Conservation (phyloP, 2,113 vertebrate species). For the cattle (Bos taurus) region DNA sequence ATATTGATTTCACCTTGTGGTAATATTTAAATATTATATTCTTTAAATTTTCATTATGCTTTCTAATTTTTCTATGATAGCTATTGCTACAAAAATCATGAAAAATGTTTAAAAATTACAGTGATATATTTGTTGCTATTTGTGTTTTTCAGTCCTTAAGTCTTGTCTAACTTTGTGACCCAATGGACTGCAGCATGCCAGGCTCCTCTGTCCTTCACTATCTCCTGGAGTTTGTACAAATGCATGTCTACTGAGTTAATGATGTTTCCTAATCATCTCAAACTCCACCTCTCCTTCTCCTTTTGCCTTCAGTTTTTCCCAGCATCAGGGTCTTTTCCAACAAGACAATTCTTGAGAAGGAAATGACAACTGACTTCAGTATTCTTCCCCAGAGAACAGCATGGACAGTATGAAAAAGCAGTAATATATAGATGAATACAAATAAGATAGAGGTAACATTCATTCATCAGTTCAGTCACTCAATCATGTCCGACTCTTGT, state of each 20-base stretch:
- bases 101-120: neutral
- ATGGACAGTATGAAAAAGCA: neutral
- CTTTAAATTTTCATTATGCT: neutral
- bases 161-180: neutral
- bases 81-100: neutral
- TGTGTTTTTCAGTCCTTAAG: neutral
- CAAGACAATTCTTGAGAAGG: neutral
- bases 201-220: neutral
- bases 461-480: neutral
- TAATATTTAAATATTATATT: neutral
- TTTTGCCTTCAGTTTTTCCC: neutral
- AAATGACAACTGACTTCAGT: neutral
- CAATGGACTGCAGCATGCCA: neutral
- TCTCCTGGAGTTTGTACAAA: neutral
- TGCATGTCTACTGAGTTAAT: neutral
- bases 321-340: neutral
- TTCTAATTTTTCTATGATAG: neutral
- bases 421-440: neutral
- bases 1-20: neutral
- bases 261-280: neutral
- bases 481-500: neutral
- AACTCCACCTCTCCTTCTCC: neutral
- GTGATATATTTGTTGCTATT: neutral
- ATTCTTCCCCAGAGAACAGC: neutral
- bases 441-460: too few species aligned